Conservation (phyloP, 2,113 vertebrate species). For the Dendrocopos noguchii region DNA sequence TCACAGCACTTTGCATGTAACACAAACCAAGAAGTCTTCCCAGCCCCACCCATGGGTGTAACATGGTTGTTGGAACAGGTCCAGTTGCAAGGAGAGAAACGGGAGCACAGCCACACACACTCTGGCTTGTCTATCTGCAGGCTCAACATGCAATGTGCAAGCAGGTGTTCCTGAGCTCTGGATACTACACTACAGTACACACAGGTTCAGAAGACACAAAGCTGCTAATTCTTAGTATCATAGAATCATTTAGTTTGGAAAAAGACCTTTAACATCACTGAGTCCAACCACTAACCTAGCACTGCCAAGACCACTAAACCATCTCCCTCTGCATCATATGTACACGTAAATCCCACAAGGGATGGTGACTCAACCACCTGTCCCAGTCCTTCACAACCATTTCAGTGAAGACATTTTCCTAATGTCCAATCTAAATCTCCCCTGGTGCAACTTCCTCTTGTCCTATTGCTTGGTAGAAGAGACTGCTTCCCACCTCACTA, state of each 20-base stretch:
- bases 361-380: no score
- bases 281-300: background rate
- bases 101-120: accelerated
- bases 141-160: background rate
- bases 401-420: background rate
- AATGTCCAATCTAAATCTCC: background rate
- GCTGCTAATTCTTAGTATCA: background rate
- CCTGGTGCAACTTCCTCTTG: accelerated
- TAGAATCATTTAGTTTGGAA: background rate
- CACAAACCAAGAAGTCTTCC: background rate
- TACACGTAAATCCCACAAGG: background rate
- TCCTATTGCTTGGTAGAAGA: background rate
- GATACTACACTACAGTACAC: background rate
- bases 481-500: background rate
- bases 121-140: background rate
- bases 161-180: background rate
- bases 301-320: no score
- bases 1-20: background rate
- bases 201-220: background rate
- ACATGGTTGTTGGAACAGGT: accelerated
- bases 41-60: background rate
- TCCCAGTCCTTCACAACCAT: background rate
- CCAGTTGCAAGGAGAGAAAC: background rate
- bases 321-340: no score
- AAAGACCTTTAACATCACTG: background rate